Evolutionary conservation across 1,140 invertebrate genomes (phyloP), one percentile per base, ranked within the genome.

Genomic region (Drosophila lini): DNA sequence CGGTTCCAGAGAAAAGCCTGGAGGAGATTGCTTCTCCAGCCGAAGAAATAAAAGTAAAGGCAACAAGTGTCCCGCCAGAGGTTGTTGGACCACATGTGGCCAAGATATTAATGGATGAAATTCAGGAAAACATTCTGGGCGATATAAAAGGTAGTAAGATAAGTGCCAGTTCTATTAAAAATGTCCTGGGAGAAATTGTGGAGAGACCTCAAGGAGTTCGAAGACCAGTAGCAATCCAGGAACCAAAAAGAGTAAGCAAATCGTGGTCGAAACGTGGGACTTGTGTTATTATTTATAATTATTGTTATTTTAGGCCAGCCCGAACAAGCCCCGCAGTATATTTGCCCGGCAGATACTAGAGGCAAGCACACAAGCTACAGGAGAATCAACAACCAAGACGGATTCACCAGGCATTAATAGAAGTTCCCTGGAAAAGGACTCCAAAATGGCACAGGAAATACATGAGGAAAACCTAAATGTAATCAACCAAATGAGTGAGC

Each of bases 381-480:
- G 31, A n/a, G 40, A 28, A 6, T 15, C n/a, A 3, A 40, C n/a
- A 1, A 5, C 7, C 22, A 34, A 32, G 34, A 4, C 10, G 8
- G 28, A 31, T n/a, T 25, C 53, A 11, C 2, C 13, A 34, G 57
- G 40, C 15, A 50, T 41, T 7, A 31, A 44, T 5, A 79, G 91
- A 76, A 95, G 94, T 84, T 93, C 90, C 48, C 93, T 95, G 44
- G n/a, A 95, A 32, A 89, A 92, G 44, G 94, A 94, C 25, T 59
- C 88, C 15, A 94, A 94, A 75, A 93, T 94, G 28, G 90, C 94
- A 52, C 93, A 94, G 7, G 80, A 91, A 68, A 96, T 98, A 78
- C 96, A 98, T 79, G 86, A 94, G 70, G 95, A 96, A 92, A 98
- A 98, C 93, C 22, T 96, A 1, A 91, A 94, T 80, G 92, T 94